phyloP scores from a whole-genome alignment of 2,797 vertebrate genomes.

The Pteronotus mesoamericanus region DNA sequence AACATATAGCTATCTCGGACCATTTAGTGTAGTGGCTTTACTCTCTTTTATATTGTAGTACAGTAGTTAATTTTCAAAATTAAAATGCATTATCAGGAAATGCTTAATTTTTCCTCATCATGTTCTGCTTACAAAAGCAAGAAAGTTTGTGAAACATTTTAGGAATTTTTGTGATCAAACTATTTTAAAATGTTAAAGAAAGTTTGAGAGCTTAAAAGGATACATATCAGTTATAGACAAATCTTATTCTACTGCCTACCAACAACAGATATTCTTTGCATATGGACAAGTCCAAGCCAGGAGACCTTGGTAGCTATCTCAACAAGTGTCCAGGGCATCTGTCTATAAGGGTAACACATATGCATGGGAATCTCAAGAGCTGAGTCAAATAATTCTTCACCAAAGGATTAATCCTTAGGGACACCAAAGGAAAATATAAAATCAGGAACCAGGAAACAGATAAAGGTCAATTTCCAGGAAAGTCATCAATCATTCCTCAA shows the following conservation, averaged over 20 bases:
- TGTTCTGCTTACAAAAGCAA: constrained; percentile 64
- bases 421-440: not conserved
- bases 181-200: constrained; percentile 43
- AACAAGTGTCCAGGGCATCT: not conserved
- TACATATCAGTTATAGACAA: not conserved
- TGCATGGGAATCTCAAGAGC: not conserved
- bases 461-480: not conserved
- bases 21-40: constrained; percentile 5
- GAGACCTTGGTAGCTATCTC: not conserved
- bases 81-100: constrained; percentile 67
- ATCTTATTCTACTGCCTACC: not conserved
- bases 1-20: not conserved
- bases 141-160: constrained; percentile 54
- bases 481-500: not conserved
- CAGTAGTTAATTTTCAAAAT: constrained; percentile 68
- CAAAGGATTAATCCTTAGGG: not conserved
- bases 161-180: not conserved
- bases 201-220: constrained; percentile 24
- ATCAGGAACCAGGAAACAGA: not conserved
- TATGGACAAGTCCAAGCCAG: not conserved
- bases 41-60: constrained; percentile 27
- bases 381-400: not conserved
- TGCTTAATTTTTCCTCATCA: constrained; percentile 61
- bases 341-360: not conserved
- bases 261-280: not conserved